Evolutionary conservation across 2,113 vertebrate genomes (phyloP).

Genomic region (Eonycteris spelaea): DNA sequence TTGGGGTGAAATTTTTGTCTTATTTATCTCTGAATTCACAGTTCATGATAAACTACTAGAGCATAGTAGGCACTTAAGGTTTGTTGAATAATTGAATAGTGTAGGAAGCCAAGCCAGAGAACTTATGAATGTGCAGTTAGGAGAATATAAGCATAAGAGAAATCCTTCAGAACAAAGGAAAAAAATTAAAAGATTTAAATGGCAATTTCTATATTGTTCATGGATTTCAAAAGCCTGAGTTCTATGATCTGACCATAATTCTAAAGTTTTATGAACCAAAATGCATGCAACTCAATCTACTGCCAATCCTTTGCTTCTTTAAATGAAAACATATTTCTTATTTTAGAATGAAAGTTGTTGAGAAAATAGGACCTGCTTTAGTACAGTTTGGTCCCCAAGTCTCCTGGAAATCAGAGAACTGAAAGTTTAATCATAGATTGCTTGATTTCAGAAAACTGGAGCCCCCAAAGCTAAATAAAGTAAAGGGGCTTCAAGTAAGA

Average conservation of each 20-base stretch:
- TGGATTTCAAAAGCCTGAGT: constrained; percentile 29
- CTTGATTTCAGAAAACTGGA: constrained; percentile 19
- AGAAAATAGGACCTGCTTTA: constrained; percentile 23
- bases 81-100: not conserved
- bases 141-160: not conserved
- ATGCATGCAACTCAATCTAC: not conserved
- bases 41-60: not conserved
- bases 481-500: not conserved
- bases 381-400: not conserved
- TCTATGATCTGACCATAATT: constrained; percentile 28
- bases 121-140: not conserved
- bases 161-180: constrained; percentile 12
- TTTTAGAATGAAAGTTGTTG: constrained; percentile 33
- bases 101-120: not conserved
- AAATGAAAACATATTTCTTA: constrained; percentile 32
- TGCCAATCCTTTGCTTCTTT: not conserved
- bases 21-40: not conserved
- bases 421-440: constrained; percentile 5
- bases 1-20: not conserved
- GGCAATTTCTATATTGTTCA: constrained; percentile 38
- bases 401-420: not conserved
- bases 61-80: not conserved
- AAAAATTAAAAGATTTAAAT: not conserved
- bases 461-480: not conserved
- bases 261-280: constrained; percentile 43